Conservation (phyloP, 2,888 invertebrate genomes). For the Nesidiocoris tenuis region DNA sequence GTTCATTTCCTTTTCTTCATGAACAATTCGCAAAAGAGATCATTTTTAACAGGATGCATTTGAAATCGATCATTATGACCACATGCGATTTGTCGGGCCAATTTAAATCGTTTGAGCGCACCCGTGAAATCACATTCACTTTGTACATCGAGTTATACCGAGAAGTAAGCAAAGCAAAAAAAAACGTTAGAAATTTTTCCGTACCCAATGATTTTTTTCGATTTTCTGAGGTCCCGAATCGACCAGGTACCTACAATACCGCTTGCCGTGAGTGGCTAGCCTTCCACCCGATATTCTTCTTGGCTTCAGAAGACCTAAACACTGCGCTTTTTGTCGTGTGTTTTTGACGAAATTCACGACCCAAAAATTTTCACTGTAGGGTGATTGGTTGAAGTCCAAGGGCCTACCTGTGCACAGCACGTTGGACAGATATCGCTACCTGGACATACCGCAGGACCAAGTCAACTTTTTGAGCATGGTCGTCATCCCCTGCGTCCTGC, state of each 20-base stretch:
- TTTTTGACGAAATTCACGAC: too few species aligned
- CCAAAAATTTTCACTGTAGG: conserved; percentile 38
- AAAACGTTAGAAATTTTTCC: conserved; percentile 1
- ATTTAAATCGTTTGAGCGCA: conserved; percentile 62
- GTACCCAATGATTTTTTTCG: too few species aligned
- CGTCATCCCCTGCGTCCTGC: conserved; percentile 59
- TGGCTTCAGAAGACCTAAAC: too few species aligned
- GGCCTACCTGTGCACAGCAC: conserved; percentile 19
- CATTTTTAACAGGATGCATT: conserved; percentile 54
- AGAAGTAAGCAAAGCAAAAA: conserved; percentile 54
- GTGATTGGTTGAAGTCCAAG: conserved; percentile 53
- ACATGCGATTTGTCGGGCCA: conserved; percentile 63
- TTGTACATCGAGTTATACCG: conserved; percentile 62
- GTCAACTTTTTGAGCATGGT: conserved; percentile 64
- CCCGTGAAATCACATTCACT: conserved; percentile 59
- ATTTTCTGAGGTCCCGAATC: too few species aligned
- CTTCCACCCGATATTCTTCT: too few species aligned
- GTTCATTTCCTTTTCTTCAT: too few species aligned
- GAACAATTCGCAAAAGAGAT: neutral
- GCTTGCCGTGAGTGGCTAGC: too few species aligned
- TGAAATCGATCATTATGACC: conserved; percentile 63
- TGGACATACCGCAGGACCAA: conserved; percentile 64
- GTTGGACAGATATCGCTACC: conserved; percentile 63
- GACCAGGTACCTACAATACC: too few species aligned
- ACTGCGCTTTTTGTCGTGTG: neutral